Evolutionary conservation across 2,797 vertebrate species (phyloP), one percentile per base, ranked within the genome.

Genomic region (Trachops cirrhosus): DNA sequence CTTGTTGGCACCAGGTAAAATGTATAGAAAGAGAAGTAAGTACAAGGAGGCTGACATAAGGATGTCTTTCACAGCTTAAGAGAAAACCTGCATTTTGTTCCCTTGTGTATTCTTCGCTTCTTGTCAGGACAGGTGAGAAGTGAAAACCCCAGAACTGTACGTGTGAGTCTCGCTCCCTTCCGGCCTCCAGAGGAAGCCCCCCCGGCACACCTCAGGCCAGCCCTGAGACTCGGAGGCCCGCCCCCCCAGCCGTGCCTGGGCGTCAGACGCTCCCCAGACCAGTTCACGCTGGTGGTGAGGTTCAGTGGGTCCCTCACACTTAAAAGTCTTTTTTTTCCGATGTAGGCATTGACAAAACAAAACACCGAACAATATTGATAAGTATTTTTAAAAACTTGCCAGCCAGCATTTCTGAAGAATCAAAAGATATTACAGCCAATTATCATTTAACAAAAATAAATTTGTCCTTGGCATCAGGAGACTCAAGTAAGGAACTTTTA

Each of bases 371-470:
- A 97, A 97, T 97, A 98, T 95, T 95, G 97, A 98, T 98, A 96
- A 97, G 54, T 97, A 92, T 77, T 95, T 97, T 89, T 57, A 32
- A 94, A 97, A 97, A 96, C 92, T 97, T 94, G 90, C 97, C 96
- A 97, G 95, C 86, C 95, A 97, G 93, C 94, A 73, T 97, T 98
- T 98, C 97, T 97, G 96, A 98, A 84, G 95, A 98, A 97, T 96
- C 97, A 96, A 96, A 94, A 98, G 97, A 95, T 96, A 97, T 97
- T 98, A 96, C 95, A 96, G 85, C 93, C 96, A 97, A 97, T 98
- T 98, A 98, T 97, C 95, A n/a, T 96, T 96, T 98, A 98, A 98
- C 1, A 2, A 97, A 98, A 98, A 98, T 91, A 95, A 95, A 97
- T 97, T 90, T 96, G 97, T 85, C 96, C 82, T 95, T 93, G 44